Conservation (phyloP, 1,140 invertebrate species). For the Cherax destructor region DNA sequence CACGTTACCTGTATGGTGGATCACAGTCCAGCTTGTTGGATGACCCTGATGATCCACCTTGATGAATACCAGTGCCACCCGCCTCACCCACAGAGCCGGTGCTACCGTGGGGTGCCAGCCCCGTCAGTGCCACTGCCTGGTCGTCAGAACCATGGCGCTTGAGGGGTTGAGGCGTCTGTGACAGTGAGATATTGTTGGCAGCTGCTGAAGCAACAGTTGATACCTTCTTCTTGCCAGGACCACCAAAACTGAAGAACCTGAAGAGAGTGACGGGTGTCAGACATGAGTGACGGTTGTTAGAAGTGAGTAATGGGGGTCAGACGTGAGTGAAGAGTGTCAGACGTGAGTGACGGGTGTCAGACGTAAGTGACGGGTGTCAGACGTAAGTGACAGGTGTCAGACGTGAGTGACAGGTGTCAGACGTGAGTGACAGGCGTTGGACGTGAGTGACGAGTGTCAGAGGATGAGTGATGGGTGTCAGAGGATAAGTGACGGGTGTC, state of each 20-base stretch:
- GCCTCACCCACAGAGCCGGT: constrained; percentile 52
- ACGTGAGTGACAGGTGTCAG: too few relatives aligned
- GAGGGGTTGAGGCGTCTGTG: constrained; percentile 63
- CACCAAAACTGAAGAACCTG: constrained; percentile 93
- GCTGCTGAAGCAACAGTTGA: constrained; percentile 79
- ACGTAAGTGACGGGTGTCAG: not conserved
- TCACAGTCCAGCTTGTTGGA: constrained; percentile 70
- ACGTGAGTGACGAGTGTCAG: too few relatives aligned
- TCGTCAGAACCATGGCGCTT: constrained; percentile 72
- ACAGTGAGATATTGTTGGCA: constrained; percentile 61
- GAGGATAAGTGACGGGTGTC: too few relatives aligned
- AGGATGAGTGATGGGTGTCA: too few relatives aligned
- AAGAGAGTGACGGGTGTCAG: constrained; percentile 30
- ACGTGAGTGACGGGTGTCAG: too few relatives aligned
- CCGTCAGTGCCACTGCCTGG: constrained; percentile 74
- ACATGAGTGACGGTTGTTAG: too few relatives aligned
- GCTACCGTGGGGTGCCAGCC: constrained; percentile 37
- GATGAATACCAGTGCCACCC: constrained; percentile 72
- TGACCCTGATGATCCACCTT: constrained; percentile 73
- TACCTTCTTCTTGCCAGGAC: constrained; percentile 88
- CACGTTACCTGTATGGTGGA: constrained; percentile 72
- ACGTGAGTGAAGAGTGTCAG: constrained; percentile 23
- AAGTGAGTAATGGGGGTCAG: not conserved
- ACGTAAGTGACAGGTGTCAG: too few relatives aligned
- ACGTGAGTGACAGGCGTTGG: too few relatives aligned